Percentiles rank a stretch among this genome's conserved stretches.
Evolutionary conservation across 2,797 vertebrate species (phyloP).

Genomic region (Anguilla marmorata): DNA sequence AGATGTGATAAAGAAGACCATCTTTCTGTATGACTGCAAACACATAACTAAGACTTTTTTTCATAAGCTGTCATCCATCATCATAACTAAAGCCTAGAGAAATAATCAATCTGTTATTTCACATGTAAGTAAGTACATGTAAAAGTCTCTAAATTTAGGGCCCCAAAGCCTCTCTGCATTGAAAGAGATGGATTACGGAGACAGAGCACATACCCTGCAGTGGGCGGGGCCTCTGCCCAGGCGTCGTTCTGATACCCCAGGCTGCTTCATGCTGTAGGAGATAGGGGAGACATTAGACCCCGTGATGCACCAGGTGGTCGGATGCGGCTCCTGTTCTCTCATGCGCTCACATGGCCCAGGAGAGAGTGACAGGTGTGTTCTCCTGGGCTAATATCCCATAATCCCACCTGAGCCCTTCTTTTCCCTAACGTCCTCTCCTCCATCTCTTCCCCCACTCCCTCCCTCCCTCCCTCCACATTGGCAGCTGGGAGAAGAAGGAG

Average conservation of each 20-base stretch:
- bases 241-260: not conserved
- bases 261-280: not conserved
- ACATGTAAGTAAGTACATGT: not conserved
- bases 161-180: not conserved
- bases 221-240: not conserved
- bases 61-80: no score
- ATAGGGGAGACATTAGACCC: not conserved
- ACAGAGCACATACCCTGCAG: not conserved
- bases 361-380: conserved; percentile 28
- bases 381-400: conserved; percentile 26
- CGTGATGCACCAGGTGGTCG: not conserved
- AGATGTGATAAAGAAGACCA: no score
- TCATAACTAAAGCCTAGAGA: no score
- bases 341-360: conserved; percentile 22
- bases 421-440: conserved; percentile 20
- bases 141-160: not conserved
- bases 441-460: not conserved
- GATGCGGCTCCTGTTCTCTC: not conserved
- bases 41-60: no score
- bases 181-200: not conserved
- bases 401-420: conserved; percentile 33
- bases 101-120: not conserved
- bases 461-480: not conserved
- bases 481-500: not conserved
- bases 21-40: no score